phyloP scores from a whole-genome alignment of 2,888 invertebrate genomes.

The Eristalis intricaria region DNA sequence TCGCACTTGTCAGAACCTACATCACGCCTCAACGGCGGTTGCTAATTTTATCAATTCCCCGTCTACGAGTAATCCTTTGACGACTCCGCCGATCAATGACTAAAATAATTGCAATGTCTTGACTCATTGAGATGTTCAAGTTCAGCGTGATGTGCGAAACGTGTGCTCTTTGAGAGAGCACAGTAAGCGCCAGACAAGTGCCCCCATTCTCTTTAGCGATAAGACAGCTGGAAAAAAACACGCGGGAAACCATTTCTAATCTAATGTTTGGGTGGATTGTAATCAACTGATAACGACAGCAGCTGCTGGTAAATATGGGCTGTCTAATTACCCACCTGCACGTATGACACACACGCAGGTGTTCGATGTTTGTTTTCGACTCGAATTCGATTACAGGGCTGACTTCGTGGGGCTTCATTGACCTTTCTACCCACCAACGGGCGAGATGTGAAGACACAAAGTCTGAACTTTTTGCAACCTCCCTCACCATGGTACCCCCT shows the following conservation, averaged over 20 bases:
- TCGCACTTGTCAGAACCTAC: background rate
- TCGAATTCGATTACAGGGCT: background rate
- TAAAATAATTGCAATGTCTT: background rate
- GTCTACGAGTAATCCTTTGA: background rate
- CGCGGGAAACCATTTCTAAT: background rate
- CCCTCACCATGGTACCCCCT: background rate
- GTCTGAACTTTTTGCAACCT: conserved; percentile 17
- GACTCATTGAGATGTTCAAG: background rate
- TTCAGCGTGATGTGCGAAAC: background rate
- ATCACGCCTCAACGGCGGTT: background rate
- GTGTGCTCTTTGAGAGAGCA: background rate
- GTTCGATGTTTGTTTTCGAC: conserved; percentile 18
- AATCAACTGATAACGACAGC: conserved; percentile 11
- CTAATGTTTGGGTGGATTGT: background rate
- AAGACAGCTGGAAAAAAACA: background rate
- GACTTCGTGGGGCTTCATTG: background rate
- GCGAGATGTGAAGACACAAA: conserved; percentile 8
- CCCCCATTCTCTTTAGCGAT: background rate
- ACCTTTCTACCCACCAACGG: background rate
- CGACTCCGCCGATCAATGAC: background rate
- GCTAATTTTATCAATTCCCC: background rate
- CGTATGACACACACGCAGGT: conserved; percentile 48
- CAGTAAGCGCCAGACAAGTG: background rate
- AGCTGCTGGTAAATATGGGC: background rate
- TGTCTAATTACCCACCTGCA: conserved; percentile 22